Conservation (phyloP, 1,140 invertebrate species). For the Drosophila tani region DNA sequence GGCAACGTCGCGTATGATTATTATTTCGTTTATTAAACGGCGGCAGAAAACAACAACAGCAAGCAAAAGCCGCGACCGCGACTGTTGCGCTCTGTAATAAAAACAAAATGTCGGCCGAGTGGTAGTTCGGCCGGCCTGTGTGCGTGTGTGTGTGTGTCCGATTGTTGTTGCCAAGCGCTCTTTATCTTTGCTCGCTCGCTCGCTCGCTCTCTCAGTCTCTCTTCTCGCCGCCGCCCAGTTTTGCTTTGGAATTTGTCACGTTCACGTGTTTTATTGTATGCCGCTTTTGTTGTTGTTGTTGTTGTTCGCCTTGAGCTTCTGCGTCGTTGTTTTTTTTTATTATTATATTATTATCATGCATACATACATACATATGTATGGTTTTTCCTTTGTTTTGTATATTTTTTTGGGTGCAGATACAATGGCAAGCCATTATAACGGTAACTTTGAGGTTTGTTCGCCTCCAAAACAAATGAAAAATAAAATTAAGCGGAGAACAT, state of each 20-base stretch:
- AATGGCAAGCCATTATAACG: slow-evolving; percentile 40
- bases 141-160: slow-evolving; percentile 10
- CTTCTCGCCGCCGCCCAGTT: slow-evolving; percentile 60
- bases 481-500: background rate
- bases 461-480: slow-evolving; percentile 1
- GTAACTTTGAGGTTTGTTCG: slow-evolving; percentile 15
- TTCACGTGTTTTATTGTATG: slow-evolving; percentile 81
- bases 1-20: slow-evolving; percentile 75
- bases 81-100: slow-evolving; percentile 62
- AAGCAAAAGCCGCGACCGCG: slow-evolving; percentile 16
- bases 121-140: slow-evolving; percentile 1
- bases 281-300: slow-evolving; percentile 41
- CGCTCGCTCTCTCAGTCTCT: background rate
- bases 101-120: slow-evolving; percentile 71
- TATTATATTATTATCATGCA: slow-evolving; percentile 6
- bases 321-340: slow-evolving; percentile 43
- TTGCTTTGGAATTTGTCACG: slow-evolving; percentile 80
- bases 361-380: slow-evolving; percentile 1
- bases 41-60: slow-evolving; percentile 2
- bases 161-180: slow-evolving; percentile 73
- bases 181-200: too few relatives aligned
- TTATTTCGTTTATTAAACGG: slow-evolving; percentile 73
- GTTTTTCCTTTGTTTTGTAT: slow-evolving; percentile 2
- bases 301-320: slow-evolving; percentile 57
- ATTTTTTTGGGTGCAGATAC: background rate